These are phyloP conservation scores for Gymnorhina tibicen DNA, from an alignment of 2,113 vertebrate genomes.

Conservation along the genomic window DNA sequence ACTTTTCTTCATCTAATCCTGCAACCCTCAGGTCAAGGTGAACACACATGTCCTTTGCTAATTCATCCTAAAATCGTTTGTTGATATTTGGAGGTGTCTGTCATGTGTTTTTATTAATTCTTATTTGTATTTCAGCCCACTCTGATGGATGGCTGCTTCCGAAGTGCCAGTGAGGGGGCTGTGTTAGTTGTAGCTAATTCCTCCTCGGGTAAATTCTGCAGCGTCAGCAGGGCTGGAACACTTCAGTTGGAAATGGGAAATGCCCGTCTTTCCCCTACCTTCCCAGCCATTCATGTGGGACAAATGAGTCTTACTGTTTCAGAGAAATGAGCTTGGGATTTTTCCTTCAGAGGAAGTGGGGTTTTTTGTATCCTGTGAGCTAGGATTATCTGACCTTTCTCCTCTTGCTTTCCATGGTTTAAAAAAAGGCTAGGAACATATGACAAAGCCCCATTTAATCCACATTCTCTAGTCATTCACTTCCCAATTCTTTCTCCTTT, in stretches of 20 bases:
- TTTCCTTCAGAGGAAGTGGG: background rate
- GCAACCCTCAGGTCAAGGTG: background rate
- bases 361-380: background rate
- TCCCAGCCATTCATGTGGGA: background rate
- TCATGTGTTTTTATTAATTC: background rate
- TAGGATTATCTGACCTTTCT: constrained; percentile 4
- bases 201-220: background rate
- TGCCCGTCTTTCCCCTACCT: background rate
- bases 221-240: background rate
- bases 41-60: background rate
- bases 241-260: background rate
- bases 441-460: background rate
- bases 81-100: background rate
- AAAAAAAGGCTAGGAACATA: background rate
- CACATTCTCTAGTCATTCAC: background rate
- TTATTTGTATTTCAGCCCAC: background rate
- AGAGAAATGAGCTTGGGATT: background rate
- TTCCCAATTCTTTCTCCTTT: background rate
- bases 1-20: background rate
- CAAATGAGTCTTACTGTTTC: background rate
- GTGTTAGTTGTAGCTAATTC: background rate
- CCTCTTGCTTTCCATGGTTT: background rate
- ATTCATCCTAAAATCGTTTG: background rate
- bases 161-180: background rate
- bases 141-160: background rate